These are phyloP conservation scores for Motacilla tschutschensis DNA, from an alignment of 2,113 vertebrate species.

Conservation along the genomic window DNA sequence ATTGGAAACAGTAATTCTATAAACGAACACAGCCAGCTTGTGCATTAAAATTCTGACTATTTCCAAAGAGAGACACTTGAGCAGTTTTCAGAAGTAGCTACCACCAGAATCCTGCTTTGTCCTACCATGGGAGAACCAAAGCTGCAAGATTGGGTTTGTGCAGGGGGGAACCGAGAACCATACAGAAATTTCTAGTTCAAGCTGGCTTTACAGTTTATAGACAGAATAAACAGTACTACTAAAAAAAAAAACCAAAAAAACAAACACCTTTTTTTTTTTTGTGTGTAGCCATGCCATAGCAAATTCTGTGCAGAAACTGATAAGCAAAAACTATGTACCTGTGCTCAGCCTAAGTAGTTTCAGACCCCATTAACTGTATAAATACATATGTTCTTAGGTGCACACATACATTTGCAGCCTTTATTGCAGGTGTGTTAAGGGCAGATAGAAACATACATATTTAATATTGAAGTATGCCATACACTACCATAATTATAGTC, in stretches of 20 bases:
- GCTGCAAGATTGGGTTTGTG: background rate
- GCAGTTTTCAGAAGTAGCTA: constrained; percentile 22
- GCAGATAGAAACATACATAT: background rate
- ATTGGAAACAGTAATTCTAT: constrained; percentile 51
- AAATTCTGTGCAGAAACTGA: background rate
- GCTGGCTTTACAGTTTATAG: background rate
- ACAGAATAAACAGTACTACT: background rate
- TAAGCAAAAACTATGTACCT: background rate
- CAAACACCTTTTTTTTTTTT: background rate
- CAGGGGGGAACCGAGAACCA: background rate
- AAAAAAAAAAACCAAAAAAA: background rate
- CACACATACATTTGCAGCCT: background rate
- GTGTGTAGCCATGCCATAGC: background rate
- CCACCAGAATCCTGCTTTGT: background rate
- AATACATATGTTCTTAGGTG: background rate
- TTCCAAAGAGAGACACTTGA: constrained; percentile 29
- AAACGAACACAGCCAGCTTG: constrained; percentile 16
- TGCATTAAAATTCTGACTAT: constrained; percentile 49
- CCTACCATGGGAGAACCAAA: background rate
- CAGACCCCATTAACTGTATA: background rate
- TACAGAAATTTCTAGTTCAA: background rate
- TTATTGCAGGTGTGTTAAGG: background rate
- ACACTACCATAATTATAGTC: background rate
- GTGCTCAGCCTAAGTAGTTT: background rate
- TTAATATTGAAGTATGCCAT: background rate